A percentile compares a stretch with the other conserved stretches of the same genome.
Evolutionary conservation across 2,888 invertebrate species (phyloP).

Genomic region (Trachelus stipa): DNA sequence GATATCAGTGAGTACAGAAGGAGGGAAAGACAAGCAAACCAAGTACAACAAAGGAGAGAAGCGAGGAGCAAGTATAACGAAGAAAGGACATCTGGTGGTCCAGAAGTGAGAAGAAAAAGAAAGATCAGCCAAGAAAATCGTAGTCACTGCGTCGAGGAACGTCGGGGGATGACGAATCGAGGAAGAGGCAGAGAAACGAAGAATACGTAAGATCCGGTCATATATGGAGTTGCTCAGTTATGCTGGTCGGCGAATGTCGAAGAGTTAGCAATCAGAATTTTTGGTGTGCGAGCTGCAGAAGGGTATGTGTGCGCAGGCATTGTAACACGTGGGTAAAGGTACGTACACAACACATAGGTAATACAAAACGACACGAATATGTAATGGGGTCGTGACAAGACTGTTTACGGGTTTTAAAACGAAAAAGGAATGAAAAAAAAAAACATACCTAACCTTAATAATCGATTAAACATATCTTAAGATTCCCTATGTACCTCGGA

Average conservation of each 20-base stretch:
- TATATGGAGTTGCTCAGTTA: neutral
- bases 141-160: neutral
- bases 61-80: neutral
- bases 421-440: neutral
- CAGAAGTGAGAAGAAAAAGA: conserved; percentile 6
- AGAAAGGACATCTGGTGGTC: neutral
- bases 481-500: neutral
- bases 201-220: neutral
- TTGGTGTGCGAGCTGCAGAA: conserved; percentile 13
- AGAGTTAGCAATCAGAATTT: conserved; percentile 27
- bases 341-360: conserved; percentile 26
- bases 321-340: conserved; percentile 32
- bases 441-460: neutral
- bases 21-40: neutral
- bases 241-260: neutral
- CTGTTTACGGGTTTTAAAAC: conserved; percentile 12
- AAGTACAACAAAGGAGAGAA: neutral
- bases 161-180: neutral
- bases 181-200: neutral
- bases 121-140: neutral
- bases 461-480: neutral
- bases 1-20: neutral
- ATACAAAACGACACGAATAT: conserved; percentile 32
- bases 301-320: neutral
- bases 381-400: conserved; percentile 14